phyloP scores from a whole-genome alignment of 30 jellyfish, hydroid and myxozoan species.

The Calvadosia cruxmelitensis region DNA sequence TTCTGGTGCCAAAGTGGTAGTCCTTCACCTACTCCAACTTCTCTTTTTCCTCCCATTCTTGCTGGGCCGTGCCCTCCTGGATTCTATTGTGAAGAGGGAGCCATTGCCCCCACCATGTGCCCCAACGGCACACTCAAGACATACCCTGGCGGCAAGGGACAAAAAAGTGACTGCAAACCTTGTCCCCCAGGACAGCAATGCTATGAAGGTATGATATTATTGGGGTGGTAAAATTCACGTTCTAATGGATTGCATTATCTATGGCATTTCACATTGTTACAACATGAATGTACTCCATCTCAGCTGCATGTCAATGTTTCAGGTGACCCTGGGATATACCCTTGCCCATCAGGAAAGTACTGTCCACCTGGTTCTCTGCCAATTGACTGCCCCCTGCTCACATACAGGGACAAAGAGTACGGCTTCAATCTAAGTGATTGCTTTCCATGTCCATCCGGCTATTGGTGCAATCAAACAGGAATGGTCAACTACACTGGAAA shows the following conservation, averaged over 20 bases:
- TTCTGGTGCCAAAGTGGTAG: slow-evolving; percentile 91
- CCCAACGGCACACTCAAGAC: slow-evolving; percentile 56
- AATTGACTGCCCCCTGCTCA: slow-evolving; percentile 56
- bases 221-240: not conserved
- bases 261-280: too few species aligned
- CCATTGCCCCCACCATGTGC: slow-evolving; percentile 53
- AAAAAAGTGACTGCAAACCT: slow-evolving; percentile 60
- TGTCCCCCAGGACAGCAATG: slow-evolving; percentile 97
- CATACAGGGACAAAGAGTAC: slow-evolving; percentile 58
- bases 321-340: slow-evolving; percentile 74
- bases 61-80: slow-evolving; percentile 99
- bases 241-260: not conserved
- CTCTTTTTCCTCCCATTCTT: slow-evolving; percentile 9
- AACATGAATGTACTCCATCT: too few species aligned
- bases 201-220: slow-evolving; percentile 59
- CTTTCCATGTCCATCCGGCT: slow-evolving; percentile 84
- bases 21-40: slow-evolving; percentile 88
- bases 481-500: slow-evolving; percentile 52
- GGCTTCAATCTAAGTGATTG: slow-evolving; percentile 69
- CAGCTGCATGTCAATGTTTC: not conserved
- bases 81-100: slow-evolving; percentile 55
- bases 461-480: slow-evolving; percentile 75
- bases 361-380: slow-evolving; percentile 71
- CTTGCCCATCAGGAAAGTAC: slow-evolving; percentile 84
- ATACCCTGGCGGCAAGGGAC: slow-evolving; percentile 67